Evolutionary conservation across 2,888 invertebrate genomes (phyloP), one percentile per base, ranked within the genome.

Genomic region (Branchellion lobata): DNA sequence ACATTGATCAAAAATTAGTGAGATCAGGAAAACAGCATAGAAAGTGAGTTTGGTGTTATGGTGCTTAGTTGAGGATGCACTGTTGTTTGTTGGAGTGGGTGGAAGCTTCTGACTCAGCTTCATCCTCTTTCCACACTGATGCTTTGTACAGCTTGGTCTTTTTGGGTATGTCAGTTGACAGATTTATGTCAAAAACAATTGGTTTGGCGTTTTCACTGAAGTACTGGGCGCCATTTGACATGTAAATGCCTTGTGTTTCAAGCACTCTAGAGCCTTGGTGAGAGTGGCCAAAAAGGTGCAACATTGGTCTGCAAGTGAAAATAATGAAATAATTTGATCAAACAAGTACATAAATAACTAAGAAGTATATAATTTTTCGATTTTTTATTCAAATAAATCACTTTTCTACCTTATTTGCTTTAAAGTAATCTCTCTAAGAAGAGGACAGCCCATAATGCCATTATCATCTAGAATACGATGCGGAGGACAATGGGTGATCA

Each of bases 401-500:
- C 14, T 40, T 40, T 33, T 29, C 34, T 65, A 80, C 80, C 80
- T 80, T 31, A 80, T 80, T 51, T 80, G 78, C 34, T 80, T 80
- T 21, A 80, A 31, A 24, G 78, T 78, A 21, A 80, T 79, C 72
- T 80, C 80, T 61, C 80, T 78, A n/a, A 80, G 57, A n/a, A 80
- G 68, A 31, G 80, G 80, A 36, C 80, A 80, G 24, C 80, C 80
- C 80, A 80, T 80, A 36, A 79, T 77, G 18, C 80, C 80, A 71
- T 80, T 79, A 53, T 80, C 72, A 72, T 86, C 86, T 73, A 84
- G 81, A 21, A 85, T 83, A 5, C 85, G 84, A 69, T 82, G 79
- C n/a, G 85, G 85, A 2, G 86, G 86, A 61, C 83, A 83, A 81
- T 86, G 86, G 29, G 86, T 86, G 2, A 85, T 84, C 18, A 86